Base-by-base conservation (phyloP, 2,888 invertebrate species). In the Diaprepes abbreviatus region DNA sequence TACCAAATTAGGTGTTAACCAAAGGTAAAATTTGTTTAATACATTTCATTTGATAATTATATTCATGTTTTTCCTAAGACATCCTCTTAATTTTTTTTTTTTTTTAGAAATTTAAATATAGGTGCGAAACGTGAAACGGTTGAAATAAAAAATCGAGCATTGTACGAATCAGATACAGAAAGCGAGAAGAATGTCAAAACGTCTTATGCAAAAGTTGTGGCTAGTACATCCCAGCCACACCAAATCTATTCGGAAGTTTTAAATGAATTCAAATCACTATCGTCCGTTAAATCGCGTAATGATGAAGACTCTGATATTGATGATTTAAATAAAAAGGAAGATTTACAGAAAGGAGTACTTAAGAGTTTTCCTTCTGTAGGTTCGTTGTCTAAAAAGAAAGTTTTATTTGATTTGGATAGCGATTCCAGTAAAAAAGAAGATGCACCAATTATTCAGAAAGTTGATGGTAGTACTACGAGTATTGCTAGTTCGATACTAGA, bases 381-480 rank as follows among this genome's bases (percentile, higher is more conserved):
- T 35, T 87, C 87, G 43, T 78, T 88, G 21, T 85, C 87, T 19
- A 90, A 90, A 76, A 90, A 90, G 79, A 89, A 88, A 82, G 90
- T 90, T 5, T 76, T 89, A 48, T 90, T 90, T 75, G 88, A 90
- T 82, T 85, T 90, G 81, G 87, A 88, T 75, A 85, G 87, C 2
- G 86, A 86, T 75, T 62, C 63, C 10, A 52, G 36, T 43, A 17
- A 43, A 43, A 40, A 19, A 2, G 50, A 71, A 40, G 70, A 72
- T n/a, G 12, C 24, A 7, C 35, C 19, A n/a, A 35, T 45, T 35
- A n/a, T 66, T 12, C 55, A 57, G 36, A 48, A 59, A 14, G 63
- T 72, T 60, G 74, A 71, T 4, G 77, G 75, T 1, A 76, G 76
- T 57, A 76, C 76, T 7, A 77, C 77, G 1, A 78, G 77, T 71